Percentiles rank a stretch among this genome's conserved stretches.
These are phyloP conservation scores for Chironomus tentans DNA, from an alignment of 2,888 invertebrate species.

Conservation along the genomic window DNA sequence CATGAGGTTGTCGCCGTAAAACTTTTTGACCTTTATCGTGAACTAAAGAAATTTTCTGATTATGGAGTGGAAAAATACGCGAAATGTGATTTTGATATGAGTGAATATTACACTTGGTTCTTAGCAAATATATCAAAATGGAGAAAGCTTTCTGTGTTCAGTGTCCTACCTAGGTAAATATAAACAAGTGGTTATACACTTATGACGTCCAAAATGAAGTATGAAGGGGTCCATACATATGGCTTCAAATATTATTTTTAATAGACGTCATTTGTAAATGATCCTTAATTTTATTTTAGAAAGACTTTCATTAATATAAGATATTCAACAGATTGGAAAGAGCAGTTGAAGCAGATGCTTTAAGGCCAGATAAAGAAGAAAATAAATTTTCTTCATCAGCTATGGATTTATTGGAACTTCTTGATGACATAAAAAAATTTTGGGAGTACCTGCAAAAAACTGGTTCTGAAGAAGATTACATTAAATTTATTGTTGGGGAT, in stretches of 20 bases:
- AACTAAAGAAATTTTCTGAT: background rate
- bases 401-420: background rate
- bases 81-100: background rate
- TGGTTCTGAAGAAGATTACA: background rate
- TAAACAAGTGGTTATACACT: too few relatives aligned
- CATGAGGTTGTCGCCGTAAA: background rate
- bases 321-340: background rate
- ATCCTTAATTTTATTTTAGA: too few relatives aligned
- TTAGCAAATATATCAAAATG: background rate
- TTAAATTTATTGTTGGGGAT: background rate
- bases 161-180: background rate
- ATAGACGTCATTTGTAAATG: too few relatives aligned
- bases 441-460: background rate
- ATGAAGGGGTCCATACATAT: too few relatives aligned
- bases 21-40: background rate
- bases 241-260: too few relatives aligned
- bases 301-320: too few relatives aligned
- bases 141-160: background rate
- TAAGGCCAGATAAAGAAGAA: background rate
- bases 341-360: background rate
- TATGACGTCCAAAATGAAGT: too few relatives aligned
- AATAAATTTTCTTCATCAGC: background rate
- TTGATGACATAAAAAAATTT: background rate
- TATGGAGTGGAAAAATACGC: background rate
- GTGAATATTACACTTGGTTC: conserved; percentile 7